Percentiles rank a stretch among this genome's conserved stretches.
Conservation (phyloP, 2,888 invertebrate species). For the Ptilodon capucinus region DNA sequence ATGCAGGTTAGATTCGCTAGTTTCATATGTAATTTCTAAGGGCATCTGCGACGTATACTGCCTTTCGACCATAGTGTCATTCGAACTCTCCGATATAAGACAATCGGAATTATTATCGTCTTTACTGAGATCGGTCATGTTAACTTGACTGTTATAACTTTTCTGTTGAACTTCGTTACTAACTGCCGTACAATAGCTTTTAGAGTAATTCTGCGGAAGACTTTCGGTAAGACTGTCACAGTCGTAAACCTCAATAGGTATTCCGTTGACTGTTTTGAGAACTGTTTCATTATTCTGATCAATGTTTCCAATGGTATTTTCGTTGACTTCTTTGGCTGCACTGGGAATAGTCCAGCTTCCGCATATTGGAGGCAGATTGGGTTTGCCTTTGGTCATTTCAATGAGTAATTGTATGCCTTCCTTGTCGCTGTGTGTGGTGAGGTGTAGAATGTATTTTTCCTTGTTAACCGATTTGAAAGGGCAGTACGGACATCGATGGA, state of each 20-base stretch:
- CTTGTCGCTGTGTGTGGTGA: slow-evolving; percentile 77
- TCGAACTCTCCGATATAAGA: slow-evolving; percentile 65
- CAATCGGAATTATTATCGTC: slow-evolving; percentile 71
- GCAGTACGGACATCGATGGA: slow-evolving; percentile 85
- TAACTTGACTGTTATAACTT: slow-evolving; percentile 48
- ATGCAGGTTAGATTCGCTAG: slow-evolving; percentile 57
- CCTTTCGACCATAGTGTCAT: slow-evolving; percentile 59
- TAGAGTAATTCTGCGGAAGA: slow-evolving; percentile 60
- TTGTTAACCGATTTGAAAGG: slow-evolving; percentile 85
- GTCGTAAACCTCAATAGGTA: slow-evolving; percentile 72
- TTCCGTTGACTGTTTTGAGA: slow-evolving; percentile 54
- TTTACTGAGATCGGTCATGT: slow-evolving; percentile 65
- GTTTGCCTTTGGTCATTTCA: slow-evolving; percentile 59
- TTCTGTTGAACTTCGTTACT: slow-evolving; percentile 45
- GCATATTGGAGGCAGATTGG: slow-evolving; percentile 42
- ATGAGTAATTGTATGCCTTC: slow-evolving; percentile 64
- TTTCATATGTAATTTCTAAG: slow-evolving; percentile 57
- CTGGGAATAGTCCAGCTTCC: slow-evolving; percentile 72
- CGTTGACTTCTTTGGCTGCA: slow-evolving; percentile 45
- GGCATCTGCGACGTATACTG: slow-evolving; percentile 57
- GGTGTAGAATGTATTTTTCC: slow-evolving; percentile 82
- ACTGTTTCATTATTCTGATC: slow-evolving; percentile 47
- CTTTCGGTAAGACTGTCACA: slow-evolving; percentile 70
- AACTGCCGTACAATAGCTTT: slow-evolving; percentile 53
- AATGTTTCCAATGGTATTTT: slow-evolving; percentile 29